Percentiles rank a stretch among this genome's conserved stretches.
Evolutionary conservation across 2,797 vertebrate species (phyloP).

Genomic region (Phalanger gymnotis): DNA sequence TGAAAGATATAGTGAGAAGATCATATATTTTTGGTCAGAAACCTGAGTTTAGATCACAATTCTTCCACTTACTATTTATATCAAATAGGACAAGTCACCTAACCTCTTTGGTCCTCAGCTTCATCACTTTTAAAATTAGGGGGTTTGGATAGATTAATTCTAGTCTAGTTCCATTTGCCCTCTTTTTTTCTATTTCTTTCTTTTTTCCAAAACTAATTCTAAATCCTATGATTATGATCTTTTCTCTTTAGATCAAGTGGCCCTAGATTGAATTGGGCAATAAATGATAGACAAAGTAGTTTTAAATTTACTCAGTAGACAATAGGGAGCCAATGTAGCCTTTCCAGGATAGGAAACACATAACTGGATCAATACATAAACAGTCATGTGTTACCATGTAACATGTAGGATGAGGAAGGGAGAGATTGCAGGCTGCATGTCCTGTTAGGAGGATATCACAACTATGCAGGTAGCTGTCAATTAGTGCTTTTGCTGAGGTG

Average conservation of each 20-base stretch:
- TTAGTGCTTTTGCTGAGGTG: too few relatives aligned
- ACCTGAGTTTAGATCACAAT: neutral
- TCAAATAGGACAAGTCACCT: neutral
- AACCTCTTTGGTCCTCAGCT: neutral
- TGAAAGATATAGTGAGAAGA: neutral
- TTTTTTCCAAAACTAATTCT: neutral
- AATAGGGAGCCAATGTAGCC: too few relatives aligned
- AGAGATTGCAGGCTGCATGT: too few relatives aligned
- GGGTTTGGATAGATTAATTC: neutral
- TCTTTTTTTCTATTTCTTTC: neutral
- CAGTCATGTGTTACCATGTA: too few relatives aligned
- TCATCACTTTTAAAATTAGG: neutral
- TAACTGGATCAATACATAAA: too few relatives aligned
- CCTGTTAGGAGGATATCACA: too few relatives aligned
- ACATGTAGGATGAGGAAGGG: too few relatives aligned
- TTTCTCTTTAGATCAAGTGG: neutral
- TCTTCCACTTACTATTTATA: neutral
- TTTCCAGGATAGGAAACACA: too few relatives aligned
- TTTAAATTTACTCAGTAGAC: too few relatives aligned
- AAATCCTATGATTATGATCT: neutral
- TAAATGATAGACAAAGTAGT: too few relatives aligned
- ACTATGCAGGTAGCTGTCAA: too few relatives aligned
- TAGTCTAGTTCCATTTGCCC: neutral
- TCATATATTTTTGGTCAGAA: neutral
- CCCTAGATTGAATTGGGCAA: too few relatives aligned